Conservation (phyloP, 2,797 vertebrate genomes). For the Labeo calbasu region DNA sequence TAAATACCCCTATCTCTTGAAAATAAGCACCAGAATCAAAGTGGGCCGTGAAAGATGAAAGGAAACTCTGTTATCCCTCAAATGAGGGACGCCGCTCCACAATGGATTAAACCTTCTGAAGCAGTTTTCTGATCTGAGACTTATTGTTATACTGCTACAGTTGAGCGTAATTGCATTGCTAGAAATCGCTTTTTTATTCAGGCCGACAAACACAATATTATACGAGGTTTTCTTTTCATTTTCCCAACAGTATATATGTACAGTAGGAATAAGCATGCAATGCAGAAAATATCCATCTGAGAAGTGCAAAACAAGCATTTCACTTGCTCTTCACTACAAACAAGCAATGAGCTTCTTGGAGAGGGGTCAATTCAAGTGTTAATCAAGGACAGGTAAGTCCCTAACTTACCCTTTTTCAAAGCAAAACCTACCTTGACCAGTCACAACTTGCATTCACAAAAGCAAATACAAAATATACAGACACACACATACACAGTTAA, state of each 20-base stretch:
- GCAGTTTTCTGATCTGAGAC: slow-evolving; percentile 24
- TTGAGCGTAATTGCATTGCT: not conserved
- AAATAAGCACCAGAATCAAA: slow-evolving; percentile 31
- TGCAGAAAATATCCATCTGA: not conserved
- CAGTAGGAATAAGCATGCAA: not conserved
- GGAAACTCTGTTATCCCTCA: slow-evolving; percentile 1
- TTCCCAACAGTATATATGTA: not conserved
- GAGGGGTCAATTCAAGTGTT: slow-evolving; percentile 22
- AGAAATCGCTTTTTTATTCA: not conserved
- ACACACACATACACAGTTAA: not conserved
- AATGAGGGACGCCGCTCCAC: not conserved
- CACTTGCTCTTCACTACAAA: not conserved
- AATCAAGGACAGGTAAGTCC: slow-evolving; percentile 6
- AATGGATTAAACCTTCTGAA: slow-evolving; percentile 23
- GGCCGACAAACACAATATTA: not conserved
- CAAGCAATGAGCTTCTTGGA: slow-evolving; percentile 6
- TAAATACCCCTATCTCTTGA: slow-evolving; percentile 21
- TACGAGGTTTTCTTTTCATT: not conserved
- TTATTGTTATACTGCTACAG: not conserved
- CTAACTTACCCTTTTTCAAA: slow-evolving; percentile 1
- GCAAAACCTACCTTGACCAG: slow-evolving; percentile 8
- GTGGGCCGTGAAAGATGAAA: slow-evolving; percentile 2
- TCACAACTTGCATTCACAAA: slow-evolving; percentile 2
- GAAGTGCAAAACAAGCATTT: not conserved
- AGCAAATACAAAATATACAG: not conserved